Evolutionary conservation across 30 jellyfish, hydroid and myxozoan species (phyloP), one percentile per base, ranked within the genome.

Genomic region (Turritopsis dohrnii): DNA sequence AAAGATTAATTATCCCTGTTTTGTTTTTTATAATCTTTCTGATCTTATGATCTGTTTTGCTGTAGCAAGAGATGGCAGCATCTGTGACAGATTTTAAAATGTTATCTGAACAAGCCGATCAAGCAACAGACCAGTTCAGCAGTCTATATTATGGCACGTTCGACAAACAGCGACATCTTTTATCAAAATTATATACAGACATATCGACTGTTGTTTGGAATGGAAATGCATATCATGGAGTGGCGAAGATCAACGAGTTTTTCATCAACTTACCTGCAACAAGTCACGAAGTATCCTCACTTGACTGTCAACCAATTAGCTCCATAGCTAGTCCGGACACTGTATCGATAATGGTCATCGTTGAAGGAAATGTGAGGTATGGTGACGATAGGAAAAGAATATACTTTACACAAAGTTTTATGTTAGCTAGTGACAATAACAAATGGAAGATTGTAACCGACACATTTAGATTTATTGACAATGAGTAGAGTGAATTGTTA

Each of bases 221-320:
- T 94, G 99, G 99, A 21, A 94, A 94, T 79, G 92, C 93, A 0
- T 74, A 65, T 52, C 72, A 72, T 19, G 97, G 97, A 8, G 87
- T 52, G 52, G 52, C 84, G 21, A 80, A 66, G 23, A 85, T 94
- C 66, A 77, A 75, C 1, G 96, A 94, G n/a, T 88, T 94, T 66
- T 74, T 87, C 73, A 82, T 85, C 52, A 89, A 89, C 80, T 76
- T 94, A 9, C 99, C 99, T 17, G 74, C 88, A 28, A 89, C 96
- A 0, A 76, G 76, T 27, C 99, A 94, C 75, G 76, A 52, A 23
- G 53, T 89, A 8, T 79, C 79, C 21, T 85, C 97, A 52, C 52
- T 94, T 52, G 99, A 94, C 80, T 85, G 99, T 65, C 99, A 94
- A 60, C 99, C 99, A 23, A 86, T 94, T 1, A 85, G 80, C 54